Conservation (phyloP, 2,113 vertebrate genomes). For the Centropus unirufus region DNA sequence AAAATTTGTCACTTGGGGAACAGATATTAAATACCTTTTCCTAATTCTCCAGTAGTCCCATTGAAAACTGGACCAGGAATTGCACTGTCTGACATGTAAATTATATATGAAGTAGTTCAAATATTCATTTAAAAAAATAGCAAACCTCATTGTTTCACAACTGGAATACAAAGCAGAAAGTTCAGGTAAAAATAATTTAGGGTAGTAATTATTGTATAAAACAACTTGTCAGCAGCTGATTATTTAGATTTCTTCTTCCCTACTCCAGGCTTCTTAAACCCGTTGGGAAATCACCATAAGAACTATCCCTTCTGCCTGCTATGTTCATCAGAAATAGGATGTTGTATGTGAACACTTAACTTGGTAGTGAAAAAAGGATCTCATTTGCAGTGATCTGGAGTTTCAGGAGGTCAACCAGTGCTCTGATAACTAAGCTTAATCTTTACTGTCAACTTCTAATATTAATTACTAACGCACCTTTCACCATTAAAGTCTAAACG, state of each 20-base stretch:
- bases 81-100: neutral
- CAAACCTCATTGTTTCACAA: neutral
- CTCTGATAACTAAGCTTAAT: conserved; percentile 54
- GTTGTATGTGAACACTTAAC: neutral
- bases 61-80: neutral
- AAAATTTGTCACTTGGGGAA: neutral
- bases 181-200: conserved; percentile 57
- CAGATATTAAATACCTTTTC: neutral
- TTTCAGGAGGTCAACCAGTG: conserved; percentile 59
- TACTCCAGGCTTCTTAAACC: conserved; percentile 31
- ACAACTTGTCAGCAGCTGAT: conserved; percentile 30
- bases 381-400: conserved; percentile 38
- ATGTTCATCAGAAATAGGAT: conserved; percentile 44
- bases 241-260: conserved; percentile 30
- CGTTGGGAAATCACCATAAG: conserved; percentile 44
- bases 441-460: conserved; percentile 59
- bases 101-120: conserved; percentile 11
- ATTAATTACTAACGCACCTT: conserved; percentile 70
- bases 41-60: neutral
- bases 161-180: neutral
- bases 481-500: conserved; percentile 41
- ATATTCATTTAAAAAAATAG: conserved; percentile 19
- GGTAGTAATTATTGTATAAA: conserved; percentile 35
- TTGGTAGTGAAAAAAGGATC: conserved; percentile 26
- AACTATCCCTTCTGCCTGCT: conserved; percentile 12